Evolutionary conservation across 2,888 invertebrate genomes (phyloP).

Genomic region (Stenodera caucasica): DNA sequence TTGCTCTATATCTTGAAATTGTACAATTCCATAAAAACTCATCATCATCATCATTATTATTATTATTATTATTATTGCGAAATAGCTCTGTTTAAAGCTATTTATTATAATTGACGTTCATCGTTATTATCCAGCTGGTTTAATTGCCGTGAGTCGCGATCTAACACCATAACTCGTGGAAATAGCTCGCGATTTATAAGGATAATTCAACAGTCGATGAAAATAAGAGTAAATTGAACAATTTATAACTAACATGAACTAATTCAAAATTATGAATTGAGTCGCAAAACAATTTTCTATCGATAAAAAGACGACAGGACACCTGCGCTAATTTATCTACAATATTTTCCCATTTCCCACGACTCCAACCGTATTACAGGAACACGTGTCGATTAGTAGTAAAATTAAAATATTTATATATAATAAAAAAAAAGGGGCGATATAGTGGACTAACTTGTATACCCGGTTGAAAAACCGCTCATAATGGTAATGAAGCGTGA

Average conservation of each 20-base stretch:
- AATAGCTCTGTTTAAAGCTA: not conserved
- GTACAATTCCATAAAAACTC: not conserved
- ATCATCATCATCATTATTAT: too few species aligned
- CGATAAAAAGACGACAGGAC: not conserved
- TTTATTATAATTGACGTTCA: conserved; percentile 6
- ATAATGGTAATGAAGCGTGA: conserved; percentile 30
- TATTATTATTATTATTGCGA: not conserved
- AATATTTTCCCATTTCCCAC: conserved; percentile 11
- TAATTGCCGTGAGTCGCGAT: not conserved
- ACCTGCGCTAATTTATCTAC: conserved; percentile 1
- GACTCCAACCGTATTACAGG: not conserved
- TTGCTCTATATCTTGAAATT: conserved; percentile 20
- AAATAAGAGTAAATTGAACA: not conserved
- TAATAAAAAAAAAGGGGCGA: too few species aligned
- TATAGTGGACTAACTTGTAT: too few species aligned
- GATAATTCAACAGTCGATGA: not conserved
- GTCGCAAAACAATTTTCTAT: not conserved
- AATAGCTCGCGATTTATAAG: not conserved
- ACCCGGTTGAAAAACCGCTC: conserved; percentile 3
- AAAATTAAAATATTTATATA: not conserved
- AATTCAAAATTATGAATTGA: not conserved
- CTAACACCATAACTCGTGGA: not conserved
- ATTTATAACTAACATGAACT: not conserved
- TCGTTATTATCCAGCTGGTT: conserved; percentile 4
- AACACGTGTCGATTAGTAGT: conserved; percentile 3